Base-by-base conservation (phyloP, 2,888 invertebrate species). In the Amphipyra tragopoginis region DNA sequence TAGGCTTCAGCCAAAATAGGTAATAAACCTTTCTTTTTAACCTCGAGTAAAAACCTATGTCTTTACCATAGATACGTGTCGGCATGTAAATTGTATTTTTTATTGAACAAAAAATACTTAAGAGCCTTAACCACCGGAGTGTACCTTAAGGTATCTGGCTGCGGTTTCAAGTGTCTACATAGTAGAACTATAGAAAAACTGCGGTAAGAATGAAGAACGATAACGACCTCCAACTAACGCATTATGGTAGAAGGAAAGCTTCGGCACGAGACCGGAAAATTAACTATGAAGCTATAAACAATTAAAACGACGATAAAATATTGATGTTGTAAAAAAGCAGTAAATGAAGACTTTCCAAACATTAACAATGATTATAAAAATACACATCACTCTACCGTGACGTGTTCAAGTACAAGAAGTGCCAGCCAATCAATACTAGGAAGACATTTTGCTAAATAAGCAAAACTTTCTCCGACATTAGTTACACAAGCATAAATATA, bases 401-500 rank as follows among this genome's bases (percentile, higher is more conserved):
- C 57, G 45, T 38, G 39, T 45, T 57, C 29, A 21, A 43, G 60
- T 57, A 53, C 65, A 44, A 61, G 45, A 44, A 61, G 45, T 59
- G 39, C 47, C 70, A 65, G 63, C 50, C 71, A 69, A 72, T 76
- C 75, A 68, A 76, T 65, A 62, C 44, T 10, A 67, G 62, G 59
- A 65, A 66, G 48, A 75, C 50, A 78, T 82, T 81, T 77, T 51
- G 77, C 77, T 80, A 82, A 81, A 80, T 83, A 79, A 83, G 69
- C 74, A 66, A 65, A 79, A 89, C 88, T 89, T 90, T 90, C 88
- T 82, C 89, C 81, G 39, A 54, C 65, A 68, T 70, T 66, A 61
- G 63, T 74, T 67, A 79, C 62, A 65, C 53, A 70, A 66, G 55
- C 62, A 62, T 52, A 65, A 64, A 56, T 63, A 61, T 50, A 77